Evolutionary conservation across 1,140 invertebrate species (phyloP).

Genomic region (Orchestia grillus): DNA sequence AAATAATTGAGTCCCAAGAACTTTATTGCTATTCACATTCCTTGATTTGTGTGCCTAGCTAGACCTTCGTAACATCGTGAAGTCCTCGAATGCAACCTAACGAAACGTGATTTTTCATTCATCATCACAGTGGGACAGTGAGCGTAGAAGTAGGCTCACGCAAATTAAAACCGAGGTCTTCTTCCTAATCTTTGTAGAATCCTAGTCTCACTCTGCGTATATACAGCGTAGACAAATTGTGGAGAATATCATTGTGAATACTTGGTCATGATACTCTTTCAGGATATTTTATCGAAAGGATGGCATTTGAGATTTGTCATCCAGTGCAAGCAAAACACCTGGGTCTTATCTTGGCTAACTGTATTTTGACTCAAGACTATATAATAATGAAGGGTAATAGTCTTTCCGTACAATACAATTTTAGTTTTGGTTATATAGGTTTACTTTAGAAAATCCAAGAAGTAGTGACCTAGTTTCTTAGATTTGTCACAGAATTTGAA

Average conservation of each 20-base stretch:
- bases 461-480: no score
- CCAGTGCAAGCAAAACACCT: not conserved
- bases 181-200: not conserved
- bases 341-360: not conserved
- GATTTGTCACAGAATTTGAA: no score
- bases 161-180: not conserved
- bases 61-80: not conserved
- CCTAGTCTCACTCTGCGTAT: not conserved
- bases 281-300: not conserved
- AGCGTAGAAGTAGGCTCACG: not conserved
- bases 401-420: no score
- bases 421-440: no score
- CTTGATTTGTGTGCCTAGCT: not conserved
- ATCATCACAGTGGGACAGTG: no score
- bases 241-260: not conserved
- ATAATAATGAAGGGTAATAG: not conserved
- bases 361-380: not conserved
- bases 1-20: not conserved
- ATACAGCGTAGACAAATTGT: not conserved
- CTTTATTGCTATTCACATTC: not conserved
- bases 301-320: not conserved
- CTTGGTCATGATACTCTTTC: not conserved
- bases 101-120: not conserved
- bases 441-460: no score
- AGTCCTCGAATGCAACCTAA: not conserved